Evolutionary conservation across 2,113 vertebrate genomes (phyloP).

Genomic region (Vidua chalybeata): DNA sequence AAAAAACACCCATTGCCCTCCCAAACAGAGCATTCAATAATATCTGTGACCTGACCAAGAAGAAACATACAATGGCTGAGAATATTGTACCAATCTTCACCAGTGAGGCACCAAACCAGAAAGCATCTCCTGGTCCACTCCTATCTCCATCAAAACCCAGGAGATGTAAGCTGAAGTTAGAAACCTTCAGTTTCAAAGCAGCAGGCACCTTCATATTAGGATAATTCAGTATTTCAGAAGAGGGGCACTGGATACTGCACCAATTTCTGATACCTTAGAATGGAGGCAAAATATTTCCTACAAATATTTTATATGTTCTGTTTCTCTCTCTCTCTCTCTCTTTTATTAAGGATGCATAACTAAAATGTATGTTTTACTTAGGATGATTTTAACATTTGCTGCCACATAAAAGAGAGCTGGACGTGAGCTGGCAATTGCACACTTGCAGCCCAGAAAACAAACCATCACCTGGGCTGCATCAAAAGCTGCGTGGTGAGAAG

Average conservation of each 20-base stretch:
- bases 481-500: accelerated
- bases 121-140: not conserved
- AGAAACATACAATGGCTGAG: not conserved
- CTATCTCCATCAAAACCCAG: not conserved
- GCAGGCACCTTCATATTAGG: not conserved
- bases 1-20: not conserved
- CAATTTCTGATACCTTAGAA: not conserved
- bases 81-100: not conserved
- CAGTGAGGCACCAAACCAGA: not conserved
- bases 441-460: not conserved
- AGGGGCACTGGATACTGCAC: not conserved
- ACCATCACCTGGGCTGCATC: not conserved
- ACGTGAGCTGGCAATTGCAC: not conserved
- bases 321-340: not conserved
- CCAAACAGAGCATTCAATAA: not conserved
- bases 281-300: not conserved
- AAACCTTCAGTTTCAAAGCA: not conserved
- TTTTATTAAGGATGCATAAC: not conserved
- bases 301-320: not conserved
- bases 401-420: not conserved
- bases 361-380: not conserved
- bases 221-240: not conserved
- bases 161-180: not conserved
- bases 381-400: not conserved
- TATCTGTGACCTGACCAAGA: not conserved